Evolutionary conservation across 2,797 vertebrate species (phyloP).

Genomic region (Crenichthys baileyi): DNA sequence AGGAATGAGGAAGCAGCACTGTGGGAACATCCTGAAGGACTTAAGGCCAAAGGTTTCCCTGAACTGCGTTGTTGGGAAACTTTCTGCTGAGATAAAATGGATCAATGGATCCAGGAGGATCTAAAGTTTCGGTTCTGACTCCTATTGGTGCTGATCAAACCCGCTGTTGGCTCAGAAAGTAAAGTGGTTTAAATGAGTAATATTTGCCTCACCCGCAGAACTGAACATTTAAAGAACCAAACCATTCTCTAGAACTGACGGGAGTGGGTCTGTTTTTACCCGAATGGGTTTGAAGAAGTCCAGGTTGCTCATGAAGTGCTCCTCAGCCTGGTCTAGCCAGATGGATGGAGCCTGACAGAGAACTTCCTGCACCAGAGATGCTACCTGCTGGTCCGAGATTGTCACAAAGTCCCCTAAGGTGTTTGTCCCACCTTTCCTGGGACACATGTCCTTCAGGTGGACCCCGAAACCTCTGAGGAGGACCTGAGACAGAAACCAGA

Average conservation of each 20-base stretch:
- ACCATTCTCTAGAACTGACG: no score
- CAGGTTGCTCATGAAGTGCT: conserved; percentile 83
- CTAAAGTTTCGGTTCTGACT: not conserved
- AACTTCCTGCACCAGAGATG: conserved; percentile 63
- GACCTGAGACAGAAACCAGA: conserved; percentile 74
- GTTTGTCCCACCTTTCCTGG: conserved; percentile 51
- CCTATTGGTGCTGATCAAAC: not conserved
- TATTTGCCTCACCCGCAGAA: not conserved
- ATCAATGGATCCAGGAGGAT: not conserved
- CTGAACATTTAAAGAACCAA: not conserved
- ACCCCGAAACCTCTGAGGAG: conserved; percentile 87
- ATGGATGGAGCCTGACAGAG: conserved; percentile 80
- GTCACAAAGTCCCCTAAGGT: conserved; percentile 80
- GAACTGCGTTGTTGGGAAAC: no score
- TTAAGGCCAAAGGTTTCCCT: not conserved
- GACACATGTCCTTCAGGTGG: conserved; percentile 86
- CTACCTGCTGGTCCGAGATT: conserved; percentile 70
- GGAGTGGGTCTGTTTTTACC: conserved; percentile 73
- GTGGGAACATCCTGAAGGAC: not conserved
- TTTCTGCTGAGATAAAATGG: not conserved
- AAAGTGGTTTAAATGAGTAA: not conserved
- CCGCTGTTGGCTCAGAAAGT: not conserved
- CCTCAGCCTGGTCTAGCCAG: conserved; percentile 81
- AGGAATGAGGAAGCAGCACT: not conserved
- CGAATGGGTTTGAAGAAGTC: conserved; percentile 88